Evolutionary conservation across 2,888 invertebrate species (phyloP).

Genomic region (Muscina levida): DNA sequence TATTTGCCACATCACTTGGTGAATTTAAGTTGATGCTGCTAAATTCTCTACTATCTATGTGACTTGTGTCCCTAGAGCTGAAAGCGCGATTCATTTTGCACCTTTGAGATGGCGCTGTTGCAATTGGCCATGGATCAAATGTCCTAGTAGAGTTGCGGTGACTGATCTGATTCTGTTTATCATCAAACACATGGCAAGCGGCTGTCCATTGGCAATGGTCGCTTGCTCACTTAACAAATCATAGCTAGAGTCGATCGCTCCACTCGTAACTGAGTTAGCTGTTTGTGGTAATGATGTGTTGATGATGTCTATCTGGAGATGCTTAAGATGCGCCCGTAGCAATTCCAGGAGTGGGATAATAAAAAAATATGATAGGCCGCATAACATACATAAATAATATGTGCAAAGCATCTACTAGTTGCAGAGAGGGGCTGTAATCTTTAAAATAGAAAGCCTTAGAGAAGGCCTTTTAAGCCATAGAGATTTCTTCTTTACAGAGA

Average conservation of each 20-base stretch:
- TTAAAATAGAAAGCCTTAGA: too few relatives aligned
- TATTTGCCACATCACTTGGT: not conserved
- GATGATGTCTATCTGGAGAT: conserved; percentile 66
- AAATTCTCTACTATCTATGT: conserved; percentile 39
- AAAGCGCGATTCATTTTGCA: conserved; percentile 77
- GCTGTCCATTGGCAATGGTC: not conserved
- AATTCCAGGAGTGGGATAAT: conserved; percentile 51
- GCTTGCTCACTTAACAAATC: conserved; percentile 54
- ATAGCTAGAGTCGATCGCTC: conserved; percentile 14
- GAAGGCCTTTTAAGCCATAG: too few relatives aligned
- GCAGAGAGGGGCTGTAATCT: too few relatives aligned
- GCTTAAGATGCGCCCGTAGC: conserved; percentile 47
- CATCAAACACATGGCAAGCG: conserved; percentile 44
- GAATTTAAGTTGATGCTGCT: conserved; percentile 9
- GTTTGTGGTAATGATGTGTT: conserved; percentile 68
- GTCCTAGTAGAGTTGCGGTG: conserved; percentile 8
- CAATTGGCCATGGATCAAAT: conserved; percentile 28
- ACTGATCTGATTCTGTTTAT: conserved; percentile 75
- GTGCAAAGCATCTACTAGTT: conserved; percentile 17
- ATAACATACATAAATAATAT: conserved; percentile 30
- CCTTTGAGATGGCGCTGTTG: conserved; percentile 69
- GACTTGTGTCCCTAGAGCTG: conserved; percentile 74
- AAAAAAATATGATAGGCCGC: conserved; percentile 51
- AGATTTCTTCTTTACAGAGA: too few relatives aligned
- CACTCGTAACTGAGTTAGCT: conserved; percentile 15